Percentiles rank a stretch among this genome's conserved stretches.
Evolutionary conservation across 2,113 vertebrate genomes (phyloP).

Genomic region (Syrrhaptes paradoxus): DNA sequence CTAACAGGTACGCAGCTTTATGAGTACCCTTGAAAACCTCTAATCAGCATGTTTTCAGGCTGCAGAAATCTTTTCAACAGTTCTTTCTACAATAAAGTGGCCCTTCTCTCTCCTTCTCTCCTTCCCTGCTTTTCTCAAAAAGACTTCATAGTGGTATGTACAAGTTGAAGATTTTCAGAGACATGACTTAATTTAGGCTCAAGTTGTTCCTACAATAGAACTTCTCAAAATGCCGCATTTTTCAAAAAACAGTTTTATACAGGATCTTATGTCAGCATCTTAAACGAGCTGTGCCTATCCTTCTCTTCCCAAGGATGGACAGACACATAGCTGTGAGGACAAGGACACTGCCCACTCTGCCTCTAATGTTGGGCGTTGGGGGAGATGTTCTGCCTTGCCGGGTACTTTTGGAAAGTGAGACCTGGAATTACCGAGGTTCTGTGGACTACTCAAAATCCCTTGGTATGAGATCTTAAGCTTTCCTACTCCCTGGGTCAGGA

Average conservation of each 20-base stretch:
- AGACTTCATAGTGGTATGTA: background rate
- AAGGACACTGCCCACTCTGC: background rate
- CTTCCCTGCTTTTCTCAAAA: background rate
- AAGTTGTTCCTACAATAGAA: background rate
- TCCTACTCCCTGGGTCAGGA: background rate
- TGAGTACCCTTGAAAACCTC: background rate
- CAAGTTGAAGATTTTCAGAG: background rate
- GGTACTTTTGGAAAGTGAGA: background rate
- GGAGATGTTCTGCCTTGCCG: background rate
- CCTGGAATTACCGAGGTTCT: background rate
- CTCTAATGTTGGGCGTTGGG: background rate
- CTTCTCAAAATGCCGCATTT: background rate
- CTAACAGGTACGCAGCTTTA: background rate
- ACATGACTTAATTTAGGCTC: background rate
- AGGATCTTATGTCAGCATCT: background rate
- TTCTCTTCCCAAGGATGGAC: background rate
- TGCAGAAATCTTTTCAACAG: constrained; percentile 1
- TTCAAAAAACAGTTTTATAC: background rate
- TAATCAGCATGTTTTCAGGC: background rate
- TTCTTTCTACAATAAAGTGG: background rate
- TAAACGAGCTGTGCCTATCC: background rate
- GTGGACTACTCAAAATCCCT: background rate
- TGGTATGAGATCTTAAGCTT: background rate
- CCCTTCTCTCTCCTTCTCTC: background rate
- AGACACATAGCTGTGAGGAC: background rate